Evolutionary conservation across 2,113 vertebrate species (phyloP), one percentile per base, ranked within the genome.

Genomic region (Hystrix cristata): DNA sequence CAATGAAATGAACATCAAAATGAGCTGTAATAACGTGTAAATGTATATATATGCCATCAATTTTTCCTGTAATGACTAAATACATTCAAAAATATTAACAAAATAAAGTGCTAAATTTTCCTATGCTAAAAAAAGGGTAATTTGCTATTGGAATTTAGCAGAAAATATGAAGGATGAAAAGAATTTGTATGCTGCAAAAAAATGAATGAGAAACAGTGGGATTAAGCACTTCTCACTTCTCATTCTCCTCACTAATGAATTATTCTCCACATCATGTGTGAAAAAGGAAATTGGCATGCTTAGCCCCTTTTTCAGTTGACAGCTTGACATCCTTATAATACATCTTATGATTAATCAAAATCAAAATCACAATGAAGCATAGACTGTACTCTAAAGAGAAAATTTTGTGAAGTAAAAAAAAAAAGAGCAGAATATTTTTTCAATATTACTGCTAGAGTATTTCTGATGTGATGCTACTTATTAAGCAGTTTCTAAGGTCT

Each of bases 351-450:
- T 95, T 97, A 62, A 81, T 87, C 62, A 91, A 43, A 91, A 89
- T 93, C 12, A 94, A 91, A 92, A 84, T 72, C 79, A 93, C 48
- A 93, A 57, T 85, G 76, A 96, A 94, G 43, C 38, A 88, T 83
- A 25, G 27, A 67, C 34, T 94, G 1, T 57, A 53, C 46, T 91
- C 29, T 46, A 69, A 57, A 81, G 34, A 91, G 79, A 93, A 60
- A 46, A 19, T 38, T 19, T 60, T 82, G 4, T 29, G 25, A 87
- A 80, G n/a, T 90, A 80, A 94, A 29, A 53, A 38, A 38, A 38
- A 38, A n/a, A 82, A 69, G 43, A 51, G 5, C 31, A 72, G 38
- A 96, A 90, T 38, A 92, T 5, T 48, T 72, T 90, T 16, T 72
- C 57, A 65, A 7, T 79, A 57, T 74, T 80, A 80, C 5, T 64